Evolutionary conservation across 2,888 invertebrate genomes (phyloP), one percentile per base, ranked within the genome.

Genomic region (Cheiracanthium punctorium): DNA sequence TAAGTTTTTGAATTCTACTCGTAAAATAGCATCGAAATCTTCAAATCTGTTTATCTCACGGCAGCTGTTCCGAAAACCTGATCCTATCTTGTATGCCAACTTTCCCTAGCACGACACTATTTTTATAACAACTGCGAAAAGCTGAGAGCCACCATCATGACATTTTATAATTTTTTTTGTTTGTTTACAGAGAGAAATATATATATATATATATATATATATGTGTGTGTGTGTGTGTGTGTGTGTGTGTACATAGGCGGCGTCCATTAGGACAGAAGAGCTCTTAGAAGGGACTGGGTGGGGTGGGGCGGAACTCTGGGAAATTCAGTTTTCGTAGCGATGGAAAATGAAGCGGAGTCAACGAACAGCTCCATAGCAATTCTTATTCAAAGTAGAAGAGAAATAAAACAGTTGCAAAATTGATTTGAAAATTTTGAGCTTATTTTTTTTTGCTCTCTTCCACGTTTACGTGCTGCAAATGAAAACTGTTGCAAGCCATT

Each of bases 31-130:
- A 85, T 74, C 74, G 79, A 69, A 84, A 85, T 85, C 85, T 85
- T 85, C 79, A 85, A 85, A 85, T 85, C 85, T 85, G 85, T 85
- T 85, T 80, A 79, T 79, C 80, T 85, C 74, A 79, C 74, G 82
- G 67, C 77, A 84, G 82, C 82, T 77, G 77, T 77, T 58, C 77
- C 67, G 67, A 72, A 72, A 32, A 28, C 29, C 43, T 77, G 82
- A 84, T 84, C 77, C 82, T 72, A 77, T 84, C 77, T 58, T 71
- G 77, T 72, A 48, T 72, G 72, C 82, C 72, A 77, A 84, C 82
- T 84, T 77, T 72, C 71, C 77, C 77, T 77, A 77, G 65, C 77
- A 48, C 20, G 65, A 77, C 64, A 84, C 77, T 77, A 77, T 84
- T 84, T 84, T 77, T 84, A 77, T 77, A 76, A 75, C 70, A 29